phyloP scores from a whole-genome alignment of 2,113 vertebrate species.

The Bolborhynchus lineola region DNA sequence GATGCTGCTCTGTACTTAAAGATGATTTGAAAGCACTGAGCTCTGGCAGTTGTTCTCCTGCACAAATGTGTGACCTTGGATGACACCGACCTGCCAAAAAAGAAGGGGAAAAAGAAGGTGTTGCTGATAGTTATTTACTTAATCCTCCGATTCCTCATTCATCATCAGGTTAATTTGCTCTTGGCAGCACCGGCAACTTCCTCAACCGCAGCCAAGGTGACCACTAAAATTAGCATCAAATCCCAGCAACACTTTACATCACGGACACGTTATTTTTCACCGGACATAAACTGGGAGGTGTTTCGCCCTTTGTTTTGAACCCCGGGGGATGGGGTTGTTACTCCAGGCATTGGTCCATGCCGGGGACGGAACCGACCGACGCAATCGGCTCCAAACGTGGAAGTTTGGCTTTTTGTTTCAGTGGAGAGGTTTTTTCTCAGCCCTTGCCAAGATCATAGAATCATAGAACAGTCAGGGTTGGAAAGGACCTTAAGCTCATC shows the following conservation, averaged over 20 bases:
- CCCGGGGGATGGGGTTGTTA: not conserved
- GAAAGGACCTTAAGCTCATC: too few relatives aligned
- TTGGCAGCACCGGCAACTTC: conserved; percentile 44
- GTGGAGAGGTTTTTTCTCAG: not conserved
- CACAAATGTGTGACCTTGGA: conserved; percentile 41
- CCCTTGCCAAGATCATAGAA: not conserved
- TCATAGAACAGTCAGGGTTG: too few relatives aligned
- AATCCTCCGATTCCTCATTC: not conserved
- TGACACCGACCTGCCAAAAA: conserved; percentile 13
- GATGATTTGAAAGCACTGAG: not conserved
- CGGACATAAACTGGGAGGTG: not conserved
- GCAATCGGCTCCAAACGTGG: not conserved
- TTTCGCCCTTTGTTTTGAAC: not conserved
- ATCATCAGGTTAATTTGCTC: conserved; percentile 34
- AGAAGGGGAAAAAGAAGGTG: not conserved
- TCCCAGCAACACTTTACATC: not conserved
- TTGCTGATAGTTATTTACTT: conserved; percentile 52
- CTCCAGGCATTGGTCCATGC: not conserved
- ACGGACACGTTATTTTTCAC: not conserved
- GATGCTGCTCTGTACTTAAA: not conserved
- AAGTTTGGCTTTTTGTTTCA: not conserved
- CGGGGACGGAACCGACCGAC: not conserved
- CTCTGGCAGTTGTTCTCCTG: not conserved
- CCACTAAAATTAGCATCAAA: conserved; percentile 44
- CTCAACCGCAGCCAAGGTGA: conserved; percentile 21